Percentiles rank a stretch among this genome's conserved stretches.
These are phyloP conservation scores for Epicauta chinensis DNA, from an alignment of 1,140 invertebrate genomes.

Conservation along the genomic window DNA sequence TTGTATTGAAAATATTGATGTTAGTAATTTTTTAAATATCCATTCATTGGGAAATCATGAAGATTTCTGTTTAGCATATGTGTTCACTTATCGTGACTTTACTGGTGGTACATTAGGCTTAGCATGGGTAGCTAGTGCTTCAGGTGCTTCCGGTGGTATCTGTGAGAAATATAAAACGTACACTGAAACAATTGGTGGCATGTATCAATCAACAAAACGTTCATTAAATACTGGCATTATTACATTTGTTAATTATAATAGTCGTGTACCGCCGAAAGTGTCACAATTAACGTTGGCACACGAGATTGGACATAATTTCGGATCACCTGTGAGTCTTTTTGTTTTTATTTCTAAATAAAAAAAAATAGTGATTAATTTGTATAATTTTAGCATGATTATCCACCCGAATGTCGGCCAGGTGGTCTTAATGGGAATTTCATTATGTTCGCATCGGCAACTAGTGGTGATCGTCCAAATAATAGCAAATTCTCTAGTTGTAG, in stretches of 20 bases:
- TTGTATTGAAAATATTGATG: constrained; percentile 96
- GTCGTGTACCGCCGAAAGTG: constrained; percentile 91
- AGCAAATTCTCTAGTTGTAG: constrained; percentile 92
- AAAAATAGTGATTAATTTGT: background rate
- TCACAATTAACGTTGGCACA: constrained; percentile 97
- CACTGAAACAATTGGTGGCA: constrained; percentile 88
- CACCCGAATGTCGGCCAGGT: constrained; percentile 83
- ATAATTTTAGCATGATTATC: constrained; percentile 82
- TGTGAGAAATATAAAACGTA: constrained; percentile 98
- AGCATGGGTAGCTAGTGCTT: constrained; percentile 96
- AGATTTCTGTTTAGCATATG: constrained; percentile 97
- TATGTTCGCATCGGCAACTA: constrained; percentile 95
- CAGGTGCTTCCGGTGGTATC: constrained; percentile 94
- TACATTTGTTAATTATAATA: constrained; percentile 98
- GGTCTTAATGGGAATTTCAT: constrained; percentile 89
- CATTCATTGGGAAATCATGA: constrained; percentile 96
- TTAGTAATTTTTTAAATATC: constrained; percentile 97
- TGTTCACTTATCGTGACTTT: constrained; percentile 83
- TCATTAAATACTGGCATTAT: constrained; percentile 99
- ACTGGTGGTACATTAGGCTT: constrained; percentile 58
- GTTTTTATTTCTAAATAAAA: background rate
- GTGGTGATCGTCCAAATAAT: constrained; percentile 90
- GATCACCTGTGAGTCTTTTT: constrained; percentile 74
- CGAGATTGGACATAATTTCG: constrained; percentile 99
- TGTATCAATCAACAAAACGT: constrained; percentile 87